Base-by-base conservation (phyloP, 2,888 invertebrate genomes). In the Tipula confusa region DNA sequence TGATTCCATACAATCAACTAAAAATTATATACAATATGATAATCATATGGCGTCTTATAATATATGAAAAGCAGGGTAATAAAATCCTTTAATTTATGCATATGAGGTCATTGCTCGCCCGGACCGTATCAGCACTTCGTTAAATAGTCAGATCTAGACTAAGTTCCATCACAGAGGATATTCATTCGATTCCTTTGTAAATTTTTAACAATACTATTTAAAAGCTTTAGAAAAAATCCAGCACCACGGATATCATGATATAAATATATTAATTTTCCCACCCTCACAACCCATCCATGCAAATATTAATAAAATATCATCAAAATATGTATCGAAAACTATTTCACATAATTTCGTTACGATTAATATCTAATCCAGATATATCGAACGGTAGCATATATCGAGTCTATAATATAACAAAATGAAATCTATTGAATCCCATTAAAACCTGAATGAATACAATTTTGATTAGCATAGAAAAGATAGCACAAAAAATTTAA, bases 381-480 rank as follows among this genome's bases (percentile, higher is more conserved):
- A 64, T 64, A 64, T 64, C 24, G 64, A 24, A 24, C 64, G 9
- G 33, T 64, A 18, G 3, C 11, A 64, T 64, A 24, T 64, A 64
- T 64, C n/a, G n/a, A n/a, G 18, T 24, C 9, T 13, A 11, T 13
- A n/a, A n/a, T n/a, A 43, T n/a, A 43, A n/a, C n/a, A 64, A 64
- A 64, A 24, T 24, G 7, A 15, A 43, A 43, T 6, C 11, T 64
- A 7, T n/a, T n/a, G 15, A 15, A 43, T 43, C 24, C 64, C 24
- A 64, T 64, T 64, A 64, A n/a, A 64, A 24, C 24, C 64, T 6
- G 64, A 64, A 64, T 64, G 64, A 64, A 64, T 64, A 64, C 64
- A 64, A 64, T 64, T 64, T 64, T 64, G 64, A 64, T 64, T 64
- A 64, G 64, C 64, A 64, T 64, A 64, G 64, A 64, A 64, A 64